A percentile compares a stretch with the other conserved stretches of the same genome.
Conservation (phyloP, 2,113 vertebrate species). For the Chlorocebus sabaeus region DNA sequence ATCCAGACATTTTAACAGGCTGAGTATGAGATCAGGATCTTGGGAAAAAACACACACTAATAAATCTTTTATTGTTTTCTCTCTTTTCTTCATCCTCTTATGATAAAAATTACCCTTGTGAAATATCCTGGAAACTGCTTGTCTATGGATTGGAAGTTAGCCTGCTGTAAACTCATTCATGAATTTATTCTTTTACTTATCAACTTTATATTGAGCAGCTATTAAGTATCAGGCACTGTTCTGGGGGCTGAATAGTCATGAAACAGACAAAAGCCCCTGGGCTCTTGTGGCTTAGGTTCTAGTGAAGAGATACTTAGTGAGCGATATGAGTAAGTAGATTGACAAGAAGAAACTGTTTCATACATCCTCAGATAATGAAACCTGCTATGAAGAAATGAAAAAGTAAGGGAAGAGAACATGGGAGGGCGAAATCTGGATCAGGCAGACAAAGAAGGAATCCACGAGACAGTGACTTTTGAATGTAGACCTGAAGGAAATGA, state of each 20-base stretch:
- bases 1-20: slow-evolving; percentile 59
- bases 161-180: not conserved
- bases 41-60: slow-evolving; percentile 18
- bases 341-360: no score
- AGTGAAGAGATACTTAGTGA: not conserved
- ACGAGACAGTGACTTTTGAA: not conserved
- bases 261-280: not conserved
- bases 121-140: not conserved
- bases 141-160: not conserved
- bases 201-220: not conserved
- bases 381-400: not conserved
- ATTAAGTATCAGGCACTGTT: not conserved
- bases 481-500: not conserved
- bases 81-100: not conserved
- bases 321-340: not conserved
- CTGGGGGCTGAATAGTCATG: not conserved
- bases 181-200: not conserved
- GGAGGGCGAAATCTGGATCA: not conserved
- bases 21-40: slow-evolving; percentile 30
- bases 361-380: no score
- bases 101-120: slow-evolving; percentile 44
- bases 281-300: not conserved
- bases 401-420: not conserved
- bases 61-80: slow-evolving; percentile 45
- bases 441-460: not conserved